phyloP scores from a whole-genome alignment of 2,888 invertebrate species.

The Luperina nickerlii region DNA sequence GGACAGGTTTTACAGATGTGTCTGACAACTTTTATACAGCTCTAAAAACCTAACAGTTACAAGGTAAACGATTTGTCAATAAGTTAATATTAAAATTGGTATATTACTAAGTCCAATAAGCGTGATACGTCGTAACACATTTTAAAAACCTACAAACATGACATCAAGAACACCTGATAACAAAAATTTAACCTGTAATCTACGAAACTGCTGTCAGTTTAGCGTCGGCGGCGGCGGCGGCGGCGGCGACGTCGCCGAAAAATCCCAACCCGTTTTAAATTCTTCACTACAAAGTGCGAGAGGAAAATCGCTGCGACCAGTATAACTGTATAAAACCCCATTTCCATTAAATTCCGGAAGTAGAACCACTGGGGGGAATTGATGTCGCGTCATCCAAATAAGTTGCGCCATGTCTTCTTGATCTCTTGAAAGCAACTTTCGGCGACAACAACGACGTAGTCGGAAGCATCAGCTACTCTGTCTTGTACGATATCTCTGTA shows the following conservation, averaged over 20 bases:
- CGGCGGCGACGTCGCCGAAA: slow-evolving; percentile 6
- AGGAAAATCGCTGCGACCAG: slow-evolving; percentile 13
- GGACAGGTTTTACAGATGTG: not conserved
- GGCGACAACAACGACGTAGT: slow-evolving; percentile 88
- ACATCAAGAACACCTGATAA: not conserved
- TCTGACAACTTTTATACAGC: slow-evolving; percentile 1
- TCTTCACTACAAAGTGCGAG: slow-evolving; percentile 17
- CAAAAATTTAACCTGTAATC: not conserved
- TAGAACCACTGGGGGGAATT: slow-evolving; percentile 13
- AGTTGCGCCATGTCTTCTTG: slow-evolving; percentile 81
- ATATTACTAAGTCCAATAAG: slow-evolving; percentile 19
- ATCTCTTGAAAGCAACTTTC: slow-evolving; percentile 89
- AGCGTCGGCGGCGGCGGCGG: not conserved
- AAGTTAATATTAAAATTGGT: slow-evolving; percentile 13
- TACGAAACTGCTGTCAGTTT: not conserved
- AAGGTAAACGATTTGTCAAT: not conserved
- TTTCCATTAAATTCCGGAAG: slow-evolving; percentile 30
- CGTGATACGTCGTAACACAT: slow-evolving; percentile 4
- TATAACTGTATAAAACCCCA: slow-evolving; percentile 27
- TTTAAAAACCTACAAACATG: slow-evolving; percentile 2
- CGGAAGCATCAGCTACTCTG: slow-evolving; percentile 87
- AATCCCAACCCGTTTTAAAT: slow-evolving; percentile 30
- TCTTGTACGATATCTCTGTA: slow-evolving; percentile 88
- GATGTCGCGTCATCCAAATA: slow-evolving; percentile 75
- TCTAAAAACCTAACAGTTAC: not conserved